These are phyloP conservation scores for Phenganax subtilis DNA, from an alignment of 92 coral and sea anemone species.

Conservation along the genomic window DNA sequence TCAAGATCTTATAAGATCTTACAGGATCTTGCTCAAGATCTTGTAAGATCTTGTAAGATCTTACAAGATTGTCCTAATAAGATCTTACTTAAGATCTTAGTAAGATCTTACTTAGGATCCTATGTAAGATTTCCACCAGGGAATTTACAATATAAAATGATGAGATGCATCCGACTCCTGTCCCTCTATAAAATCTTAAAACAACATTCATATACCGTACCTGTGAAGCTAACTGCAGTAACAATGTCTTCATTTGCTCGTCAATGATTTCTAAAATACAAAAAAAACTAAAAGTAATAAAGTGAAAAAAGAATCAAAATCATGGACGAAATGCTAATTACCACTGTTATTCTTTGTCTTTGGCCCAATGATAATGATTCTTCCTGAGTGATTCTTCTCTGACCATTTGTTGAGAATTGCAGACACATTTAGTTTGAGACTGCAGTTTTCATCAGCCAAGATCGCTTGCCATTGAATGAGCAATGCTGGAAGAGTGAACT, in stretches of 20 bases:
- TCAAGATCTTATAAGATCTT: too few species aligned
- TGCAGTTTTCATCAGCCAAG: slow-evolving; percentile 20
- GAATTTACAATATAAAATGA: neutral
- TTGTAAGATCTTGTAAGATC: too few species aligned
- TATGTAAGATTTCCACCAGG: neutral
- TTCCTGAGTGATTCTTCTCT: slow-evolving; percentile 48
- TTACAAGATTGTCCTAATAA: too few species aligned
- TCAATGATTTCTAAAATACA: slow-evolving; percentile 18
- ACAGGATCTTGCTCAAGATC: too few species aligned
- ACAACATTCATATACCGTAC: neutral
- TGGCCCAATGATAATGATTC: slow-evolving; percentile 51
- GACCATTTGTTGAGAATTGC: slow-evolving; percentile 52
- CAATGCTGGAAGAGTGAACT: slow-evolving; percentile 63
- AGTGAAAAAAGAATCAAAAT: neutral
- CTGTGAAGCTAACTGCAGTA: slow-evolving; percentile 28
- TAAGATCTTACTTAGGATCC: too few species aligned
- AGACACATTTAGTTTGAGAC: neutral
- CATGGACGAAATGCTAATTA: neutral
- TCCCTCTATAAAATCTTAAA: neutral
- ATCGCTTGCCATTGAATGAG: slow-evolving; percentile 59
- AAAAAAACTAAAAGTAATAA: neutral
- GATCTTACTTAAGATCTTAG: too few species aligned
- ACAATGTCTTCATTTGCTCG: slow-evolving; percentile 6
- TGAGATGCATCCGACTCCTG: too few species aligned
- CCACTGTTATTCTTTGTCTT: slow-evolving; percentile 26